A percentile compares a stretch with the other conserved stretches of the same genome.
Conservation (phyloP, 2,113 vertebrate species). For the Chaetops frenatus region DNA sequence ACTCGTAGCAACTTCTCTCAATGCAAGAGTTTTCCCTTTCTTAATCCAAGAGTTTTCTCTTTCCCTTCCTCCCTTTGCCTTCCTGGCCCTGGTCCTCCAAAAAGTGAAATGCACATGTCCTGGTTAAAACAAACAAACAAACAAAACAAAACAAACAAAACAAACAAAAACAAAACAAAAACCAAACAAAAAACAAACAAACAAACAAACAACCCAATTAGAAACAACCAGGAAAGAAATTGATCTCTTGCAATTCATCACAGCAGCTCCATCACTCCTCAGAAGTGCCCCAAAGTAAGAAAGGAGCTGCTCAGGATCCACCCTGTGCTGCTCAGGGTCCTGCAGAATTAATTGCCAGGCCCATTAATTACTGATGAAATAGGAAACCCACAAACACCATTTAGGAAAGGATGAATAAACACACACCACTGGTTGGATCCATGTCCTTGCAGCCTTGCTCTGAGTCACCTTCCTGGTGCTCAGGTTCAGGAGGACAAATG, state of each 20-base stretch:
- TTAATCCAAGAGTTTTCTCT: neutral
- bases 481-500: neutral
- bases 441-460: neutral
- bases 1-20: neutral
- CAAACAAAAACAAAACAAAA: too few species aligned
- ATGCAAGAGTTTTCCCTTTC: neutral
- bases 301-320: slow-evolving; percentile 34
- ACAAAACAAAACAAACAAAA: too few species aligned
- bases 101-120: neutral
- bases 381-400: slow-evolving; percentile 51
- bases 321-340: neutral
- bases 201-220: too few species aligned
- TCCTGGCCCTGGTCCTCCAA: neutral
- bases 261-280: slow-evolving; percentile 21
- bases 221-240: neutral
- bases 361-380: slow-evolving; percentile 61
- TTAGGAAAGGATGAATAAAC: slow-evolving; percentile 51
- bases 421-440: neutral
- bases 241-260: slow-evolving; percentile 29
- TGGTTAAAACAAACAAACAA: slow-evolving; percentile 5
- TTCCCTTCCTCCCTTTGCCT: neutral
- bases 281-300: neutral
- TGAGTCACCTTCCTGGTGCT: slow-evolving; percentile 42
- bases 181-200: too few species aligned
- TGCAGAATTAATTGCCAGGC: slow-evolving; percentile 59